Evolutionary conservation across 53 echinoderm and acorn worm species (phyloP).

Genomic region (Crossaster papposus): DNA sequence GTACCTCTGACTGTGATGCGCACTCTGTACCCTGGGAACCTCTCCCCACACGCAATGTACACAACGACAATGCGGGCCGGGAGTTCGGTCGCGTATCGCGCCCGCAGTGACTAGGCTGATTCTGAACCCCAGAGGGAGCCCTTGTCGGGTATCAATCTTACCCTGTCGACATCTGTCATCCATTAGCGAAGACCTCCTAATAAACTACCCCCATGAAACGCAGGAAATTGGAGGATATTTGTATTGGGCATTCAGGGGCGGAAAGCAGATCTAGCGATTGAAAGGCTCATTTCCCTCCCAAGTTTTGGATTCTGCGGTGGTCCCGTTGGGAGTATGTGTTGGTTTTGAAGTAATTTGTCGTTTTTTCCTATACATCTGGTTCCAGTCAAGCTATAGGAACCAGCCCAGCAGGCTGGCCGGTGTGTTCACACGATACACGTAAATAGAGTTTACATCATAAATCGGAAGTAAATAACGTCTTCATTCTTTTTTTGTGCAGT

Average conservation of each 20-base stretch:
- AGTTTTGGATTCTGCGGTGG: constrained; percentile 1
- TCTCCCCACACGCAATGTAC: constrained; percentile 10
- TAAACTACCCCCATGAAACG: constrained; percentile 34
- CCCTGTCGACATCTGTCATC: constrained; percentile 36
- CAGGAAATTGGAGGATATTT: constrained; percentile 63
- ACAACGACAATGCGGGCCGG: background rate
- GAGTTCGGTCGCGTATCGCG: background rate
- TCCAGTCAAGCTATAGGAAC: constrained; percentile 26
- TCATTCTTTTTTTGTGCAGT: background rate
- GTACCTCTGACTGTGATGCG: constrained; percentile 12
- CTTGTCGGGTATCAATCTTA: constrained; percentile 52
- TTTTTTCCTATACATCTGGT: constrained; percentile 56
- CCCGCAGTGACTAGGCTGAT: constrained; percentile 58
- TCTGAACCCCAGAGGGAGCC: constrained; percentile 64
- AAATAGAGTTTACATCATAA: background rate
- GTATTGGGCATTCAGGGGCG: constrained; percentile 51
- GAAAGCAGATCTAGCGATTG: constrained; percentile 41
- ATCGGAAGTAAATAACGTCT: background rate
- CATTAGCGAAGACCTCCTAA: constrained; percentile 22
- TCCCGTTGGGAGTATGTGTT: constrained; percentile 31
- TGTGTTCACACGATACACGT: background rate
- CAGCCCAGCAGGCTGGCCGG: background rate
- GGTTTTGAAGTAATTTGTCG: constrained; percentile 66
- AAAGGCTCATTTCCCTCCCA: constrained; percentile 38
- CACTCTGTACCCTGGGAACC: constrained; percentile 19